These are phyloP conservation scores for Papilio elwesi DNA, from an alignment of 2,888 invertebrate species.

Conservation along the genomic window DNA sequence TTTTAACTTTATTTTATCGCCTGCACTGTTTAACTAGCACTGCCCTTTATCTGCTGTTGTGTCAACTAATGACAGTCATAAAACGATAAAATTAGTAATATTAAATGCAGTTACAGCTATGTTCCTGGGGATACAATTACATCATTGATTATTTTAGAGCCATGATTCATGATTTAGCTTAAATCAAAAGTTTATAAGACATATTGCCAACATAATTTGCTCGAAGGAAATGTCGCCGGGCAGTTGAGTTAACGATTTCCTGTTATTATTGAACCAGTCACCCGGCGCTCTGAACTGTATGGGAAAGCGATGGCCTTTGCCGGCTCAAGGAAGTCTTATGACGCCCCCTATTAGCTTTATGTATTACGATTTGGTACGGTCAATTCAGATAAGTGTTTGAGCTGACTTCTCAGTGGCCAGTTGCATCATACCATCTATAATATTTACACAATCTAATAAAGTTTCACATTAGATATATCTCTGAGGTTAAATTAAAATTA, in stretches of 20 bases:
- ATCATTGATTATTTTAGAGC: background rate
- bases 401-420: background rate
- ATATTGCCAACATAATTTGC: conserved; percentile 46
- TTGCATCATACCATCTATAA: background rate
- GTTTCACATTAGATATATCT: background rate
- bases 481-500: background rate
- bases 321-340: conserved; percentile 43
- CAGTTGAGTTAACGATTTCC: conserved; percentile 49
- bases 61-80: conserved; percentile 9
- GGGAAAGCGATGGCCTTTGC: conserved; percentile 70
- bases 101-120: conserved; percentile 1
- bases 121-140: conserved; percentile 3
- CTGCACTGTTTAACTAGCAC: background rate
- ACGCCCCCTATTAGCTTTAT: conserved; percentile 36
- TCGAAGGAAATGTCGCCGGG: conserved; percentile 45
- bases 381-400: conserved; percentile 35
- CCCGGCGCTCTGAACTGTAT: conserved; percentile 45
- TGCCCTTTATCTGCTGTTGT: conserved; percentile 5
- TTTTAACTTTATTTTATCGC: background rate
- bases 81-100: conserved; percentile 7
- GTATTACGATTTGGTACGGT: conserved; percentile 32
- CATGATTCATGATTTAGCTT: conserved; percentile 18
- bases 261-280: conserved; percentile 50
- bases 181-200: conserved; percentile 22
- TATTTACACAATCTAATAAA: conserved; percentile 12